Conservation (phyloP, 2,797 vertebrate species). For the Buceros bicornis region DNA sequence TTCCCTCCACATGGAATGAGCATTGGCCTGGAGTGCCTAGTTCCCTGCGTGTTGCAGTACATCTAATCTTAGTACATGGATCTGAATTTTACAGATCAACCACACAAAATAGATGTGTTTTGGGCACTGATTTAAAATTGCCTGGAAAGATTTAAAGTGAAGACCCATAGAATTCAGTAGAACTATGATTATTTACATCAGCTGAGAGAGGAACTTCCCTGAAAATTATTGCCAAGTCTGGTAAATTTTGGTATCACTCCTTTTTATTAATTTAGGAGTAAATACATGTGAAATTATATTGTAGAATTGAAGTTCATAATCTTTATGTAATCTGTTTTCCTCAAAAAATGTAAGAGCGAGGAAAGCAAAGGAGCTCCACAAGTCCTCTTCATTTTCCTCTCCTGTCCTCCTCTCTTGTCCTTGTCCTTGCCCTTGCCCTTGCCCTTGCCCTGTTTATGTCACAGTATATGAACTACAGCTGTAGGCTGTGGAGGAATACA, state of each 20-base stretch:
- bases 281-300: background rate
- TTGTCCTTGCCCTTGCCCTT: background rate
- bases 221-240: background rate
- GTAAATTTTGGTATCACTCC: background rate
- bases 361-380: background rate
- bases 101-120: background rate
- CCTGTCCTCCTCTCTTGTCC: background rate
- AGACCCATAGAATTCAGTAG: background rate
- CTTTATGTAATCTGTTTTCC: background rate
- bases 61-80: background rate
- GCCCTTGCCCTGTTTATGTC: background rate
- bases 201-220: background rate
- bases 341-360: background rate
- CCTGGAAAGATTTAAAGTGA: background rate
- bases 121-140: background rate
- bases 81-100: background rate
- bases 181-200: background rate
- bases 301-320: background rate
- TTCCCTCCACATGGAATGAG: too few species aligned
- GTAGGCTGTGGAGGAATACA: background rate
- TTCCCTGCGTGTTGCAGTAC: accelerated
- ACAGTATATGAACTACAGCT: background rate
- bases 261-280: background rate
- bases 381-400: background rate
- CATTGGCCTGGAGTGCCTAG: background rate